Evolutionary conservation across 2,797 vertebrate species (phyloP).

Genomic region (Petrocephalus schoutedeni): DNA sequence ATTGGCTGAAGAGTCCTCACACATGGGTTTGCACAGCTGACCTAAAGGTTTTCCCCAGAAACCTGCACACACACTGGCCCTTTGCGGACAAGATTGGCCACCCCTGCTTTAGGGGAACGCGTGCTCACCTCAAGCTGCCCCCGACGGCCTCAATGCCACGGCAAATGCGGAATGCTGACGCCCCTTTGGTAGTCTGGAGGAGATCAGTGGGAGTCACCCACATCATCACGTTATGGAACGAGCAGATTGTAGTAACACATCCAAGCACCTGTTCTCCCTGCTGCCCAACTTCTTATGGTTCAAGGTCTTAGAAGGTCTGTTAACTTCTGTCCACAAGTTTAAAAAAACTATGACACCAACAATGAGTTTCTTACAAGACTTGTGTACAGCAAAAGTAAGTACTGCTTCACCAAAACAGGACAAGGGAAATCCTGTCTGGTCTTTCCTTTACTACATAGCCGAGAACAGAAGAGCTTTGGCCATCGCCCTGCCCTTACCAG

Average conservation of each 20-base stretch:
- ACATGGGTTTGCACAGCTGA: not conserved
- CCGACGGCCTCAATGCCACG: conserved; percentile 89
- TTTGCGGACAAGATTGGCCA: no score
- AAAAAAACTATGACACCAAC: not conserved
- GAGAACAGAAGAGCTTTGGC: not conserved
- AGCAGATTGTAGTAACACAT: not conserved
- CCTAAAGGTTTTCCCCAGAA: no score
- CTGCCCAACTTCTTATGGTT: not conserved
- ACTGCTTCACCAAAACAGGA: not conserved
- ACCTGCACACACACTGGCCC: no score
- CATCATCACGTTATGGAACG: conserved; percentile 60
- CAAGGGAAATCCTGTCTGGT: not conserved
- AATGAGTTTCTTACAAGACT: not conserved
- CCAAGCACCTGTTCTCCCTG: not conserved
- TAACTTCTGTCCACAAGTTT: no score
- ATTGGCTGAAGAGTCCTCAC: not conserved
- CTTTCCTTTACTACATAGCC: not conserved
- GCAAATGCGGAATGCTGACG: conserved; percentile 88
- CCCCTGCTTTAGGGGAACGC: not conserved
- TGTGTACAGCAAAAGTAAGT: not conserved
- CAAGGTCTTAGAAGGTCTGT: not conserved
- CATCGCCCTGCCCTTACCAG: conserved; percentile 63
- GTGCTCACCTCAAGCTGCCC: conserved; percentile 79
- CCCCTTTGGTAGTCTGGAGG: conserved; percentile 89
- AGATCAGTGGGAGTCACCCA: not conserved